Percentiles rank a stretch among this genome's conserved stretches.
These are phyloP conservation scores for Menidia menidia DNA, from an alignment of 2,797 vertebrate genomes.

Conservation along the genomic window DNA sequence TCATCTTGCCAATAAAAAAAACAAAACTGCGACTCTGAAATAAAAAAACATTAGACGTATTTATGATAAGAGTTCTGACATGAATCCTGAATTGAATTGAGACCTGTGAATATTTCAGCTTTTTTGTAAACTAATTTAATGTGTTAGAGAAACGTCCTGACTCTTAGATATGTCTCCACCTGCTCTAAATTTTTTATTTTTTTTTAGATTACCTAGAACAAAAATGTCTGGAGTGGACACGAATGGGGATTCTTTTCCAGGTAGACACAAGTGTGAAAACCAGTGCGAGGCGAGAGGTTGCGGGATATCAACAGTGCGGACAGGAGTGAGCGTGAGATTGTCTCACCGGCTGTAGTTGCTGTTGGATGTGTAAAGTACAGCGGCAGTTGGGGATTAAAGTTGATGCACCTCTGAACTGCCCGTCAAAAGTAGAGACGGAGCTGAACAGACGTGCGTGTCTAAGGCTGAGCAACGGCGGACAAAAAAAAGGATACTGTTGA, in stretches of 20 bases:
- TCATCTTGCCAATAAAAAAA: no score
- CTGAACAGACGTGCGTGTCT: background rate
- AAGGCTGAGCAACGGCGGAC: background rate
- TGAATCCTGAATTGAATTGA: no score
- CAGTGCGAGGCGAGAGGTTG: background rate
- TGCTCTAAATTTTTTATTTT: no score
- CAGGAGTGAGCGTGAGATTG: no score
- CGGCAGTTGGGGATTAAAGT: background rate
- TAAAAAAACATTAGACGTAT: no score
- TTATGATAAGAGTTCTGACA: no score
- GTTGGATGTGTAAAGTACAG: background rate
- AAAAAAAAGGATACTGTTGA: background rate
- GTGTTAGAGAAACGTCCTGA: background rate
- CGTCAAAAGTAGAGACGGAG: background rate
- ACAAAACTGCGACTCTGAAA: no score
- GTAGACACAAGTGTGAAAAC: background rate
- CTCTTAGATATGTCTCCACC: no score
- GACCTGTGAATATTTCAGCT: no score
- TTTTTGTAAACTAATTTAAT: no score
- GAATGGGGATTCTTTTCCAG: background rate
- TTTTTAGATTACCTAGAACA: no score
- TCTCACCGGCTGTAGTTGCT: background rate
- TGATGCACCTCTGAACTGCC: background rate
- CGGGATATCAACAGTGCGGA: background rate
- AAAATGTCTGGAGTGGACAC: background rate